These are phyloP conservation scores for Sylvicapra grimmia DNA, from an alignment of 2,113 vertebrate genomes.

Conservation along the genomic window DNA sequence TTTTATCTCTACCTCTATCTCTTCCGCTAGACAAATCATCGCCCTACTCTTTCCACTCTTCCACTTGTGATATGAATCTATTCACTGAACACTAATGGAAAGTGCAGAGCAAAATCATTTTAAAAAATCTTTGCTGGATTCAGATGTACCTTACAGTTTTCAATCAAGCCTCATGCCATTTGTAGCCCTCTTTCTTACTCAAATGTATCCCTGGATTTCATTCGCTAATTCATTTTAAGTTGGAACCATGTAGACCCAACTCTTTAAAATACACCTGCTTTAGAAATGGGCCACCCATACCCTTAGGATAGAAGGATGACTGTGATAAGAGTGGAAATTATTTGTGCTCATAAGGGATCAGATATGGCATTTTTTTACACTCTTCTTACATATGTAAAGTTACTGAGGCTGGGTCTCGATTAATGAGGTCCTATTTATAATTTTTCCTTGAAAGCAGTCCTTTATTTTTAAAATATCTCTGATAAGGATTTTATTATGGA, in stretches of 20 bases:
- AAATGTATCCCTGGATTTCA: neutral
- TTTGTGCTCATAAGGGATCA: constrained; percentile 48
- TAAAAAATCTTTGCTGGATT: neutral
- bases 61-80: fast-evolving
- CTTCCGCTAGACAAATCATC: neutral
- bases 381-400: constrained; percentile 1
- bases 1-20: neutral
- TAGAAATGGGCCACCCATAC: constrained; percentile 58
- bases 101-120: too few species aligned
- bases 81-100: neutral
- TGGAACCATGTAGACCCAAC: neutral
- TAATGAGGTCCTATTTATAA: constrained; percentile 61
- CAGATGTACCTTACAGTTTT: neutral
- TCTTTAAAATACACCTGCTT: constrained; percentile 42
- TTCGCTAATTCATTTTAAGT: constrained; percentile 8
- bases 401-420: constrained; percentile 25
- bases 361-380: neutral
- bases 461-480: constrained; percentile 26
- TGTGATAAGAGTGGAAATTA: constrained; percentile 23
- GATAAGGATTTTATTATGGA: constrained; percentile 43
- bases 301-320: constrained; percentile 37
- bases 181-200: neutral
- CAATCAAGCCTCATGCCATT: neutral
- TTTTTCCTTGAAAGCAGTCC: constrained; percentile 52
- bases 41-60: neutral